Conservation (phyloP, 2,888 invertebrate species). For the Tryphoninae sp. region DNA sequence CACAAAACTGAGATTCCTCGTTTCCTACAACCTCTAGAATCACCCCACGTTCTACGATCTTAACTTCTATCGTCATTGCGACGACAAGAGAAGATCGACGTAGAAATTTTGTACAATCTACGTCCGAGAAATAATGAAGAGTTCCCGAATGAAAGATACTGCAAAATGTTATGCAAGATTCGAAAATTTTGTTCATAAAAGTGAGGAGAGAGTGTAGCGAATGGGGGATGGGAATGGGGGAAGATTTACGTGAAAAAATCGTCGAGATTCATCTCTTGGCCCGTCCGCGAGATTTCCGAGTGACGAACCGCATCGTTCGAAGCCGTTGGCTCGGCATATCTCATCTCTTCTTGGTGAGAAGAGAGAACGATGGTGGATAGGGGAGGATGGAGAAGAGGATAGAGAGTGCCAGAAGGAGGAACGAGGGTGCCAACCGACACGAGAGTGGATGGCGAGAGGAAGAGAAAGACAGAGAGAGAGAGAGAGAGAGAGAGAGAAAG, state of each 20-base stretch:
- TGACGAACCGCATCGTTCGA: slow-evolving; percentile 25
- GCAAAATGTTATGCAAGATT: too few species aligned
- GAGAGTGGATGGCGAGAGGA: background rate
- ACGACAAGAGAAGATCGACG: too few species aligned
- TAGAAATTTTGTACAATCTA: too few species aligned
- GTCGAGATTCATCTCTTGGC: slow-evolving; percentile 32
- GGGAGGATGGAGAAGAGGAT: background rate
- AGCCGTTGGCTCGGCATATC: slow-evolving; percentile 36
- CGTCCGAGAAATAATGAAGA: too few species aligned
- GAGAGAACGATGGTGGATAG: background rate
- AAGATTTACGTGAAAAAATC: slow-evolving; percentile 6
- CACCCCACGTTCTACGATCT: too few species aligned
- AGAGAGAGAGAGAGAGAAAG: background rate
- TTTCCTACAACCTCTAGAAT: background rate
- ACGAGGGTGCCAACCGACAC: background rate
- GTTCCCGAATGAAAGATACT: too few species aligned
- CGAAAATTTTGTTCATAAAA: too few species aligned
- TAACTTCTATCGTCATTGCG: too few species aligned
- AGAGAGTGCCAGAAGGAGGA: background rate
- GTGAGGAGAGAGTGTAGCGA: too few species aligned
- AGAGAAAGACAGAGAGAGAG: background rate
- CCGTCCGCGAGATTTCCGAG: slow-evolving; percentile 26
- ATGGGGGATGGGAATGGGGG: slow-evolving; percentile 12
- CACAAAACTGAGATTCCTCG: slow-evolving; percentile 16
- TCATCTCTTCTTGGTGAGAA: too few species aligned